Evolutionary conservation across 2,888 invertebrate species (phyloP), one percentile per base, ranked within the genome.

Genomic region (Gryllus longicercus): DNA sequence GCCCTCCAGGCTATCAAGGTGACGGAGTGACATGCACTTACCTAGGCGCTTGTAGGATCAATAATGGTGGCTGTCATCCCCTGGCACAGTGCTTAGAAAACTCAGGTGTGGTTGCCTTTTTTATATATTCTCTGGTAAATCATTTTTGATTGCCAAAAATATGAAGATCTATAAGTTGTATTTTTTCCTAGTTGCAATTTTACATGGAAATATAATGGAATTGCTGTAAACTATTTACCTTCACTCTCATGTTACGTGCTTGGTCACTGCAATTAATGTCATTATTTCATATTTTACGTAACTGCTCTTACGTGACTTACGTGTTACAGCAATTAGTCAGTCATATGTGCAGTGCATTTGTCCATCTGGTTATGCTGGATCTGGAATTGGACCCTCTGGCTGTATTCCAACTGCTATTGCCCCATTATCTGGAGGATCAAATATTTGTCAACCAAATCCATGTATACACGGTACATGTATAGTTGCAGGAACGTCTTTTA

Each of bases 1-100:
- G 99, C 87, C 98, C 98, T 1, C 85, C 93, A 21, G 97, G 97
- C 16, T 98, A 94, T 87, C 88, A 90, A 83, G 98, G 98, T 0
- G 93, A 97, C 86, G 98, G 98, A 2, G 87, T 90, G 0, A 90
- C 88, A 0, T 97, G 98, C 85, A 88, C 88, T 0, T 94, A 90
- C 87, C 89, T 90, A 83, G 85, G 87, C 8, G 87, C 91, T 10
- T 96, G 96, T 85, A 89, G 88, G 76, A 88, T 91, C n/a, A 92
- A 93, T 85, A 94, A 94, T 85, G 96, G 96, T 12, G 95, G 96
- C 2, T 98, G 98, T 85, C 93, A 95, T 88, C 93, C 93, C 1
- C 87, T 91, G 12, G 98, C 98, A 0, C 89, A 88, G 74, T 98
- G 98, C 85, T 86, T 91, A 49, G 93, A 94, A 84, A 92, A 91